Evolutionary conservation across 2,797 vertebrate species (phyloP).

Genomic region (Enteromius paludinosus): DNA sequence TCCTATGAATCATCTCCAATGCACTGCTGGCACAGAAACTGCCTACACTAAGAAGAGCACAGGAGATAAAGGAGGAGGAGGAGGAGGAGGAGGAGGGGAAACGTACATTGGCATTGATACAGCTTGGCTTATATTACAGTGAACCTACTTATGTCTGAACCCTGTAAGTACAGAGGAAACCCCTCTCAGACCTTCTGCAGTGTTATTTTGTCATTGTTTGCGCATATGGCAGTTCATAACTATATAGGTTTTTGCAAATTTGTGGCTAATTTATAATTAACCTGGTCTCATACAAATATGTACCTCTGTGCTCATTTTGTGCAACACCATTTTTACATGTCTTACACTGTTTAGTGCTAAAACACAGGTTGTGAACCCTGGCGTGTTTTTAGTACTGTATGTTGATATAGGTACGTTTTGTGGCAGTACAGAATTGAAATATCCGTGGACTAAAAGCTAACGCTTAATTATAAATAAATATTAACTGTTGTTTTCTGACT

Average conservation of each 20-base stretch:
- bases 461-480: no score
- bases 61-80: constrained; percentile 25
- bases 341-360: no score
- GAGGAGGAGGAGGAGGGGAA: background rate
- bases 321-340: no score
- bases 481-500: background rate
- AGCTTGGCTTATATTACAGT: constrained; percentile 53
- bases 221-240: background rate
- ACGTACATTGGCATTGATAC: constrained; percentile 46
- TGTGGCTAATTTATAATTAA: background rate
- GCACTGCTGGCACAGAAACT: constrained; percentile 65
- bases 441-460: no score
- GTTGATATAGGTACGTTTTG: no score
- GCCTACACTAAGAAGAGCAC: constrained; percentile 49
- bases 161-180: constrained; percentile 39
- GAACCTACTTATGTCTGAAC: constrained; percentile 31
- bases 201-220: constrained; percentile 16
- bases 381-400: no score
- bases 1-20: constrained; percentile 75
- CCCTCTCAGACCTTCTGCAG: constrained; percentile 15
- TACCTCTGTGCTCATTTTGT: no score
- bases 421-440: no score
- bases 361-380: no score
- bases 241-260: background rate
- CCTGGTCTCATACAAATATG: no score